Percentiles rank a stretch among this genome's conserved stretches.
phyloP scores from a whole-genome alignment of 2,797 vertebrate species.

The Todus mexicanus region DNA sequence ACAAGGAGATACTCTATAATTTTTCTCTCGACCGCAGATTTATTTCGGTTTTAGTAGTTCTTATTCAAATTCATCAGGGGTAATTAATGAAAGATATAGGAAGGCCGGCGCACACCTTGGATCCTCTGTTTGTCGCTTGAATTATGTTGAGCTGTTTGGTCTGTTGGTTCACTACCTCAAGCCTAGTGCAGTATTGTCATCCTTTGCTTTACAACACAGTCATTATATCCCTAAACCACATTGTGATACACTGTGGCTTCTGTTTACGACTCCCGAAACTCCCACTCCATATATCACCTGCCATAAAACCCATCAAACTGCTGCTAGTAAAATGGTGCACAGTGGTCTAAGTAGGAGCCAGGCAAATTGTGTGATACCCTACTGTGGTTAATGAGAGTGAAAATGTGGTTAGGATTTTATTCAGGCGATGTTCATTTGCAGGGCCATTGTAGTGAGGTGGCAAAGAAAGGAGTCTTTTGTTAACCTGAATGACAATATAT shows the following conservation, averaged over 20 bases:
- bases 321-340: constrained; percentile 84
- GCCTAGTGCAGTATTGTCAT: constrained; percentile 79
- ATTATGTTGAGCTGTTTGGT: constrained; percentile 78
- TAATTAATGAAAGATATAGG: constrained; percentile 73
- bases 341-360: constrained; percentile 81
- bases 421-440: constrained; percentile 81
- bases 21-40: constrained; percentile 55
- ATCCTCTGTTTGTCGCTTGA: constrained; percentile 69
- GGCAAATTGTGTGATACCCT: constrained; percentile 83
- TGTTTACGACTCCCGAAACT: constrained; percentile 85
- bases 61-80: constrained; percentile 71
- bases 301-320: constrained; percentile 84
- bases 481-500: constrained; percentile 79
- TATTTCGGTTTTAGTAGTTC: constrained; percentile 71
- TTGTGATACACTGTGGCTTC: constrained; percentile 83
- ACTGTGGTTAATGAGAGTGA: constrained; percentile 85
- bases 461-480: constrained; percentile 78
- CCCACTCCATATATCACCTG: constrained; percentile 86
- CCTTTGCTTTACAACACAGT: constrained; percentile 82
- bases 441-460: constrained; percentile 78
- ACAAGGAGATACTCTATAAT: constrained; percentile 49
- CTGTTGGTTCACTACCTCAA: constrained; percentile 78
- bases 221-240: constrained; percentile 85
- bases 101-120: constrained; percentile 44
- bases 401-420: constrained; percentile 83